Evolutionary conservation across 2,888 invertebrate genomes (phyloP).

Genomic region (Cryptus armator): DNA sequence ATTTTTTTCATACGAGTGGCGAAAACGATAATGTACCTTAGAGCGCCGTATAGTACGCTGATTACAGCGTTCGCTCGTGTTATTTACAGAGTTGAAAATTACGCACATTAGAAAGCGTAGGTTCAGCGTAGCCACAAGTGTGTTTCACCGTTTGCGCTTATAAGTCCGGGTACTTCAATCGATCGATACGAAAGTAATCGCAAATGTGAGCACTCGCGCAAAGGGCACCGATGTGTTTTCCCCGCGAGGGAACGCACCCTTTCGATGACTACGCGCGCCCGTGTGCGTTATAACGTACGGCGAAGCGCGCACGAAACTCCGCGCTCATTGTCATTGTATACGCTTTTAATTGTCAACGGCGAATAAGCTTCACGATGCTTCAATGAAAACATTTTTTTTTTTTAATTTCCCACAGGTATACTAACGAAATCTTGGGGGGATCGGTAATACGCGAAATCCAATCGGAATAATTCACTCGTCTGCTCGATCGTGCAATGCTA

Average conservation of each 20-base stretch:
- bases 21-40: no score
- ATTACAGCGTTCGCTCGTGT: slow-evolving; percentile 54
- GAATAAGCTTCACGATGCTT: slow-evolving; percentile 16
- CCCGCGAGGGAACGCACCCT: slow-evolving; percentile 45
- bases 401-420: neutral
- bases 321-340: slow-evolving; percentile 33
- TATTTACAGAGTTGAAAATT: slow-evolving; percentile 45
- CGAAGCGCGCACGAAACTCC: slow-evolving; percentile 9
- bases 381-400: neutral
- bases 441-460: neutral
- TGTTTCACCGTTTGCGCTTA: slow-evolving; percentile 37
- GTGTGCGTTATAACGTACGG: slow-evolving; percentile 7
- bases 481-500: neutral
- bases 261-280: slow-evolving; percentile 17
- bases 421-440: neutral
- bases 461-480: neutral
- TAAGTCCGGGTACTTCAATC: slow-evolving; percentile 30
- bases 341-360: slow-evolving; percentile 37
- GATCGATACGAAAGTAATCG: slow-evolving; percentile 71
- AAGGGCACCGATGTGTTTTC: slow-evolving; percentile 43
- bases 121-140: slow-evolving; percentile 55
- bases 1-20: neutral
- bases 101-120: slow-evolving; percentile 31
- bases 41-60: slow-evolving; percentile 20
- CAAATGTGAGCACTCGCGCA: slow-evolving; percentile 63